These are phyloP conservation scores for Psittacula derbiana DNA, from an alignment of 2,797 vertebrate genomes.

Conservation along the genomic window DNA sequence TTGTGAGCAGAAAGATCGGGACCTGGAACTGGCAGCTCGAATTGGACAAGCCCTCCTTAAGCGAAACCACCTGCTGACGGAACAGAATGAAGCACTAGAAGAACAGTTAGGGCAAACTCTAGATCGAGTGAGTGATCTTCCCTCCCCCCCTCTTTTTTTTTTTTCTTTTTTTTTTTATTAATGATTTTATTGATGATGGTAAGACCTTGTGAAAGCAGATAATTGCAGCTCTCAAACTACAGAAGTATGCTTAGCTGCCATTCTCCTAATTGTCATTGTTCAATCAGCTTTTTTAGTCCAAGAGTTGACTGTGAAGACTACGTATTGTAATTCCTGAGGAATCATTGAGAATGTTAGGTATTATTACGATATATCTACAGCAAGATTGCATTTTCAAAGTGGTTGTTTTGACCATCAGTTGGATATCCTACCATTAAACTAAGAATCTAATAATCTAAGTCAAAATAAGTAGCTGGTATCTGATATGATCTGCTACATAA, in stretches of 20 bases:
- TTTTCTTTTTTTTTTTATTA: fast-evolving
- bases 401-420: neutral
- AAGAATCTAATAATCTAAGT: neutral
- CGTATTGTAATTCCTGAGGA: neutral
- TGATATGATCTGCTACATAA: neutral
- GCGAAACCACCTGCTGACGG: constrained; percentile 89
- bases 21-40: constrained; percentile 94
- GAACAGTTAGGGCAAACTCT: constrained; percentile 91
- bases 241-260: neutral
- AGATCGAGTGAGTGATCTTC: constrained; percentile 83
- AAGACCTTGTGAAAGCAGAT: neutral
- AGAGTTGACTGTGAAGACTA: neutral
- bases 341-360: neutral
- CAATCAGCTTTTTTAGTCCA: neutral
- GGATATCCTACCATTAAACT: neutral
- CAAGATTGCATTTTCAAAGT: neutral
- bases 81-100: constrained; percentile 91
- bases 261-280: neutral
- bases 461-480: neutral
- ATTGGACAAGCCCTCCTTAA: constrained; percentile 96
- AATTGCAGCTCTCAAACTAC: neutral
- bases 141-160: fast-evolving
- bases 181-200: neutral
- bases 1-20: constrained; percentile 88
- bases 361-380: neutral